Conservation (phyloP, 2,797 vertebrate genomes). For the Falco rusticolus region DNA sequence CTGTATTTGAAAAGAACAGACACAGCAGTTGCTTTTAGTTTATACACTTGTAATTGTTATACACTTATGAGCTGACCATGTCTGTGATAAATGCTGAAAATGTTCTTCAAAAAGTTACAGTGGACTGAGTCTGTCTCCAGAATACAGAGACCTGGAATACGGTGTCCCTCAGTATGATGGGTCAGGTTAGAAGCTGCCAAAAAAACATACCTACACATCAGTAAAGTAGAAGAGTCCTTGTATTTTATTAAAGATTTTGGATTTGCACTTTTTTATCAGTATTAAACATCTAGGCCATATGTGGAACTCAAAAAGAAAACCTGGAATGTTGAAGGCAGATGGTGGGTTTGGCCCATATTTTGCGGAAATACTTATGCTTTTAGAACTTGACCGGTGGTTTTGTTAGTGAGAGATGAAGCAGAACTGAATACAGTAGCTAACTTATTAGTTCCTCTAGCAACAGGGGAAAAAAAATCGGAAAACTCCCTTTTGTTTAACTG, state of each 20-base stretch:
- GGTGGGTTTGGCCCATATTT: background rate
- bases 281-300: background rate
- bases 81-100: background rate
- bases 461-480: background rate
- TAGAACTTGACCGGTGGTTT: background rate
- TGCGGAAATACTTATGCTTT: background rate
- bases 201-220: background rate
- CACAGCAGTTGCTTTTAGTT: background rate
- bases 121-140: background rate
- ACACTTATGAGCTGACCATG: rapidly evolving
- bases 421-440: background rate
- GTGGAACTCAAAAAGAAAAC: background rate
- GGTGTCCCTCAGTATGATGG: background rate
- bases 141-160: background rate
- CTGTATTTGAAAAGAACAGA: background rate
- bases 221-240: background rate
- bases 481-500: background rate
- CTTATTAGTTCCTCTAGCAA: background rate
- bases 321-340: background rate
- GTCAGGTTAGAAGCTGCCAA: background rate
- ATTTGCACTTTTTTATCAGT: background rate
- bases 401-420: background rate
- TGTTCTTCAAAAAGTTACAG: background rate
- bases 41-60: background rate
- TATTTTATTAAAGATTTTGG: background rate